A percentile compares a stretch with the other conserved stretches of the same genome.
These are phyloP conservation scores for Pluvianellus socialis DNA, from an alignment of 2,113 vertebrate genomes.

Conservation along the genomic window DNA sequence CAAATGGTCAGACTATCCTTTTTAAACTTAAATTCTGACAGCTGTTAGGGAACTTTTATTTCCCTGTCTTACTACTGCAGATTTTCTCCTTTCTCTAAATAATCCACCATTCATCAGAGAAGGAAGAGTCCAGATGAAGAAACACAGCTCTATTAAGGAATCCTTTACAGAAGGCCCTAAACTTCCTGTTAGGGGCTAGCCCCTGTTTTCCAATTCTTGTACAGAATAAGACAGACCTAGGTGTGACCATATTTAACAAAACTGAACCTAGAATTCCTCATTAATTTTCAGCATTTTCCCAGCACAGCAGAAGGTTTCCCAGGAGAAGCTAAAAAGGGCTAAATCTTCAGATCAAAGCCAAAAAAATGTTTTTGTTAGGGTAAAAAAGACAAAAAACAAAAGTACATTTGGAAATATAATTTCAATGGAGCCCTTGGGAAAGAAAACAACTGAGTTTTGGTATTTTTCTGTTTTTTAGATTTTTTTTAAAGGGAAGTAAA, in stretches of 20 bases:
- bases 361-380: not conserved
- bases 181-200: not conserved
- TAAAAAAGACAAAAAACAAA: not conserved
- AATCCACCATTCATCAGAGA: not conserved
- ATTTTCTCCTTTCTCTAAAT: constrained; percentile 2
- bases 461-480: fast-evolving
- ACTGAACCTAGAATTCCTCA: not conserved
- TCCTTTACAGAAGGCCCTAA: not conserved
- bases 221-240: not conserved
- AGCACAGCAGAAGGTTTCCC: not conserved
- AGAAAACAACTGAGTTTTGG: not conserved
- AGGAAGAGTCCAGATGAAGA: not conserved
- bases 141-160: not conserved
- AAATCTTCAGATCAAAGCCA: not conserved
- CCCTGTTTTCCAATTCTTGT: not conserved
- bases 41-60: constrained; percentile 1
- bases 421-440: not conserved
- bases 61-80: not conserved
- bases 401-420: not conserved
- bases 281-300: not conserved
- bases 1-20: not conserved
- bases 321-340: not conserved
- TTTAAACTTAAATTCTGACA: constrained; percentile 14
- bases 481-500: not conserved
- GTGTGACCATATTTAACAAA: not conserved